These are phyloP conservation scores for Hirtodrosophila histrioides DNA, from an alignment of 2,888 invertebrate species.

Conservation along the genomic window DNA sequence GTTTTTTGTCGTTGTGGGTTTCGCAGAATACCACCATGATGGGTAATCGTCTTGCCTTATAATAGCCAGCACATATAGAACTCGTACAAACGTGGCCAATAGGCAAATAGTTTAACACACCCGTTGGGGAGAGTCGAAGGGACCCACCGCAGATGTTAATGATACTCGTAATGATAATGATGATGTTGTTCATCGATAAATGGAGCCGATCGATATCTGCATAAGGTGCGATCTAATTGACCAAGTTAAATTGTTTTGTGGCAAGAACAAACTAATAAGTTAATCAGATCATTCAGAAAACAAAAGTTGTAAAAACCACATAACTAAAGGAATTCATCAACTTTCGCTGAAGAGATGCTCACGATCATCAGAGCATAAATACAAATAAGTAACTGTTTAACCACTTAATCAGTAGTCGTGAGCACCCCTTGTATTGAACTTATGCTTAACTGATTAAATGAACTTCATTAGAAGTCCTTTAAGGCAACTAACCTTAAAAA, in stretches of 20 bases:
- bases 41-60: constrained; percentile 25
- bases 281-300: constrained; percentile 1
- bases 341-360: too few species aligned
- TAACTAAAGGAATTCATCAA: not conserved
- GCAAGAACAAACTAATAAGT: constrained; percentile 21
- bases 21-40: constrained; percentile 67
- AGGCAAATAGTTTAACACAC: constrained; percentile 69
- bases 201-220: constrained; percentile 53
- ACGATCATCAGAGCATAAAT: too few species aligned
- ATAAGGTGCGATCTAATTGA: constrained; percentile 71
- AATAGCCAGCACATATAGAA: too few species aligned
- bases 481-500: too few species aligned
- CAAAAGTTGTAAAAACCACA: not conserved
- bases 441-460: too few species aligned
- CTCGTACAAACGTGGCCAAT: constrained; percentile 32
- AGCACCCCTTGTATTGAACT: too few species aligned
- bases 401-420: too few species aligned
- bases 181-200: constrained; percentile 5
- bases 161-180: not conserved
- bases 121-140: constrained; percentile 28
- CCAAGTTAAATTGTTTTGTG: constrained; percentile 18
- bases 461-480: too few species aligned
- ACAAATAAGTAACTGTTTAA: too few species aligned
- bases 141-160: constrained; percentile 33
- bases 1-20: constrained; percentile 24